phyloP scores from a whole-genome alignment of 2,113 vertebrate species.

The Amphiprion ocellaris region DNA sequence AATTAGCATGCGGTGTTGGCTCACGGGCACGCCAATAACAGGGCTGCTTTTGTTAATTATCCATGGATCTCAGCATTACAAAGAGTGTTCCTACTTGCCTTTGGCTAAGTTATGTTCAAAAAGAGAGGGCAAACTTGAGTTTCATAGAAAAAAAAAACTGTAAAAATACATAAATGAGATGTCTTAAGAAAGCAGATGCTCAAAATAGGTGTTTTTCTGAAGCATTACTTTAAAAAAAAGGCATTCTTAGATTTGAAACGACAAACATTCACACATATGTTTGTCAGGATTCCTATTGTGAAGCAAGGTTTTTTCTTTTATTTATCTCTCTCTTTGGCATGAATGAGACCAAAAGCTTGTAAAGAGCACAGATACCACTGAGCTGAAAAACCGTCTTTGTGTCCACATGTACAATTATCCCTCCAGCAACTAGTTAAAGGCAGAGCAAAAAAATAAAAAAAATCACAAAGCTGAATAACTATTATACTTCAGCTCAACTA shows the following conservation, averaged over 20 bases:
- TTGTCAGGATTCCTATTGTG: neutral
- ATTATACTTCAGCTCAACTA: slow-evolving; percentile 21
- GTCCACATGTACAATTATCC: slow-evolving; percentile 16
- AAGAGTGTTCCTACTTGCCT: slow-evolving; percentile 75
- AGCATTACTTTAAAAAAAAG: neutral
- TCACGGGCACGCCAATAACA: slow-evolving; percentile 73
- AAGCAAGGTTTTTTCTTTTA: neutral
- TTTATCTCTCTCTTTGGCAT: neutral
- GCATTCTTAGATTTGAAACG: neutral
- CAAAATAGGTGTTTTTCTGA: neutral
- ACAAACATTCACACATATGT: too few species aligned
- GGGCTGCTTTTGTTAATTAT: slow-evolving; percentile 85
- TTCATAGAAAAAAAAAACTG: neutral
- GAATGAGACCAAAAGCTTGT: slow-evolving; percentile 1
- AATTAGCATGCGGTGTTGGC: slow-evolving; percentile 82
- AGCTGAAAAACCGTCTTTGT: slow-evolving; percentile 12
- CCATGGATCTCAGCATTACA: slow-evolving; percentile 81
- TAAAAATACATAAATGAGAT: slow-evolving; percentile 14
- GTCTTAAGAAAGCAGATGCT: slow-evolving; percentile 15
- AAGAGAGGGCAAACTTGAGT: slow-evolving; percentile 47
- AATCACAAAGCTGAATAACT: neutral
- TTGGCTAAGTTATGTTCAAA: slow-evolving; percentile 71
- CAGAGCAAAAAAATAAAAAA: neutral
- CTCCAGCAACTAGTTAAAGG: neutral
- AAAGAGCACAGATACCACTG: slow-evolving; percentile 2